phyloP scores from a whole-genome alignment of 2,888 invertebrate genomes.

The Mystacides longicornis region DNA sequence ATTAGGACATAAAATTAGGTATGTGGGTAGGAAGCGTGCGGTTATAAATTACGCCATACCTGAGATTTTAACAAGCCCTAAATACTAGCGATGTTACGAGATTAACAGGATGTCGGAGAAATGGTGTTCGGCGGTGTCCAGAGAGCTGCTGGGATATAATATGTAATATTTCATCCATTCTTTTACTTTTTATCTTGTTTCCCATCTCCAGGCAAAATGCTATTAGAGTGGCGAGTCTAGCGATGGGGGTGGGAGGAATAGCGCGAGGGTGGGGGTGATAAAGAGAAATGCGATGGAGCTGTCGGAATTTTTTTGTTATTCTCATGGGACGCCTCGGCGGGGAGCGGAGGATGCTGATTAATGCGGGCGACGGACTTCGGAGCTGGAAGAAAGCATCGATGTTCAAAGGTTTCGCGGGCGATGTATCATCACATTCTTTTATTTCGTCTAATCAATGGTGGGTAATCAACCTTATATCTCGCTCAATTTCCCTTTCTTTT shows the following conservation, averaged over 20 bases:
- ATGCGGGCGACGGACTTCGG: neutral
- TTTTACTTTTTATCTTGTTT: neutral
- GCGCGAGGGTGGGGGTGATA: neutral
- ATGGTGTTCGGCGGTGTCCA: too few species aligned
- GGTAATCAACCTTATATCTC: too few species aligned
- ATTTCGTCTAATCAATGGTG: too few species aligned
- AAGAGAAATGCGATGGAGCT: neutral
- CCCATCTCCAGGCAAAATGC: neutral
- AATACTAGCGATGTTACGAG: too few species aligned
- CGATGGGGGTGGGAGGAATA: neutral
- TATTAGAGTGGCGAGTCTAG: neutral
- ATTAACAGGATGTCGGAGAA: too few species aligned
- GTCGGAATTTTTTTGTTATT: neutral
- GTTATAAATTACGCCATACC: too few species aligned
- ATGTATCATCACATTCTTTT: too few species aligned
- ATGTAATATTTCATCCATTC: neutral
- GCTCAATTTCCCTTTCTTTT: too few species aligned
- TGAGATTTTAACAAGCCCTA: too few species aligned
- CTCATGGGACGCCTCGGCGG: neutral
- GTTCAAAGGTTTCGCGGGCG: neutral
- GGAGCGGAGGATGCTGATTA: conserved; percentile 1
- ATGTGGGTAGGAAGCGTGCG: too few species aligned
- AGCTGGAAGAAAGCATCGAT: neutral
- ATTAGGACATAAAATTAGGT: too few species aligned
- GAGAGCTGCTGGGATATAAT: too few species aligned